Base-by-base conservation (phyloP, 2,113 vertebrate genomes). In the Carettochelys insculpta region DNA sequence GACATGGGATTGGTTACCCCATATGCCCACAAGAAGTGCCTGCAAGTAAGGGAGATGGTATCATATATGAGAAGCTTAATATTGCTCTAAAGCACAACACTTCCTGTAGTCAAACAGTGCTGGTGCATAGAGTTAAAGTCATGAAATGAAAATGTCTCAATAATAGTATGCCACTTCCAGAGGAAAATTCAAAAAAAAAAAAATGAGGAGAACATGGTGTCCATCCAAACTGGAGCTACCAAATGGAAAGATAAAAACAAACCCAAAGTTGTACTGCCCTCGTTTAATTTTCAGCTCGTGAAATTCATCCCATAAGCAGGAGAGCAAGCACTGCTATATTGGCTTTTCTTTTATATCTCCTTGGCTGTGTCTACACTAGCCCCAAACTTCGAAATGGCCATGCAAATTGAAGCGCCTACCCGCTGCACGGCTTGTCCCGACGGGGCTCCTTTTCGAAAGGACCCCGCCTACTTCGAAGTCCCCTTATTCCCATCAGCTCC, bases 71-170 rank as follows among this genome's bases (percentile, higher is more conserved):
- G n/a, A 0, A 2, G 1, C 61, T 1, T 43, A 81, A 77, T 61
- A 41, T 16, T 38, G 8, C 61, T 68, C 34, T 68, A 68, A 38
- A 68, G n/a, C 34, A 38, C 17, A 68, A 29, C 77, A 4, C 3
- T 89, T 81, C 52, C 75, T 47, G 47, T 73, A 52, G 52, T n/a
- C 1, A 43, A 50, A 3, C 3, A 52, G 9, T 56, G 27, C 54
- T 56, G 54, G 27, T 56, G 29, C 54, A 17, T 81, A 7, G 85
- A 92, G 68, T 25, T 54, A 25, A 51, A 76, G 7, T 71, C 38
- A 71, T 12, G 6, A 5, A 51, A 68, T 53, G 50, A 0, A 77
- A 16, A 77, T 20, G 3, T 24, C 17, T 43, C 8, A 0, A 0
- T 16, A 41, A 56, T 24, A 20, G n/a, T 68, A 50, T 38, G n/a